Conservation (phyloP, 1,140 invertebrate genomes). For the Bradynema listronoti region DNA sequence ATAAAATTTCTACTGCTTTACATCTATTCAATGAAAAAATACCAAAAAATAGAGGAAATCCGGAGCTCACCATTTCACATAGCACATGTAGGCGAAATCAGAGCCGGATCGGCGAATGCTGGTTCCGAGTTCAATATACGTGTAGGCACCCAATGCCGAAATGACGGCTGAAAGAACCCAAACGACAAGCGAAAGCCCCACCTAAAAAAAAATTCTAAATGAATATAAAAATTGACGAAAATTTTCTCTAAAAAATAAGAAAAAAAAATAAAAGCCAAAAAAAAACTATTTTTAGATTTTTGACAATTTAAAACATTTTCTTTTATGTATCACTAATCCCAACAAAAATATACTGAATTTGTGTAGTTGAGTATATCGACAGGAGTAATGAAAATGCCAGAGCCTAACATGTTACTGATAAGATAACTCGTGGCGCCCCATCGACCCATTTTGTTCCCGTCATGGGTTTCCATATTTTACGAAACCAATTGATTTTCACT, state of each 20-base stretch:
- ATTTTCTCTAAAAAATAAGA: not conserved
- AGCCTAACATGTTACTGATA: conserved; percentile 86
- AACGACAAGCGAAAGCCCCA: conserved; percentile 4
- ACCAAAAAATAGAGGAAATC: conserved; percentile 4
- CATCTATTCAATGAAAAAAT: conserved; percentile 18
- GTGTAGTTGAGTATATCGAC: conserved; percentile 60
- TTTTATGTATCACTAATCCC: not conserved
- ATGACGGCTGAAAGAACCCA: conserved; percentile 24
- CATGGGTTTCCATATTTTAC: too few species aligned
- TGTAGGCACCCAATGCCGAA: conserved; percentile 20
- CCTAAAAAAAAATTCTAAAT: not conserved
- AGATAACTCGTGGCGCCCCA: conserved; percentile 62
- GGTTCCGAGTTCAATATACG: conserved; percentile 42
- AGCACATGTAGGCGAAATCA: conserved; percentile 45
- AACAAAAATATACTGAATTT: conserved; percentile 31
- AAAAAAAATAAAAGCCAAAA: not conserved
- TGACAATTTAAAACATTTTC: not conserved
- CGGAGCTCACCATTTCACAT: conserved; percentile 37
- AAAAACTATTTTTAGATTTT: not conserved
- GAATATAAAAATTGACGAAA: not conserved
- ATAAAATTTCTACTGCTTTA: conserved; percentile 14
- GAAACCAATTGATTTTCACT: too few species aligned
- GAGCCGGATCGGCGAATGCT: conserved; percentile 39
- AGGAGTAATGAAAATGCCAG: conserved; percentile 87
- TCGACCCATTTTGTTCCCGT: conserved; percentile 41